These are phyloP conservation scores for Allophyes oxyacanthae DNA, from an alignment of 2,888 invertebrate species.

Conservation along the genomic window DNA sequence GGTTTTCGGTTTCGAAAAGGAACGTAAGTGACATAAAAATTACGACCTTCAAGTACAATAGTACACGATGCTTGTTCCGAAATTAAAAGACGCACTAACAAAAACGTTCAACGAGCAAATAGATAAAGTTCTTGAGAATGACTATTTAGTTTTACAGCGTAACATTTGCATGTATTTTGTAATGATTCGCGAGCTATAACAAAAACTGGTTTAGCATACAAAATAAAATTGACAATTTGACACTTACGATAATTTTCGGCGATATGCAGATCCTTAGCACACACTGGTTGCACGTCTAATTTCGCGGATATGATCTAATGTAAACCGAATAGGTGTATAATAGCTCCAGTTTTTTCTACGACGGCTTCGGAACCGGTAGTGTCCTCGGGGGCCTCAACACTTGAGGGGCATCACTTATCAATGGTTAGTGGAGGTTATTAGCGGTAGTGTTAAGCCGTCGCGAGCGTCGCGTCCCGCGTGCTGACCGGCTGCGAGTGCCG, in stretches of 20 bases:
- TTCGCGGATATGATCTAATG: slow-evolving; percentile 61
- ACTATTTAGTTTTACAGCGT: slow-evolving; percentile 59
- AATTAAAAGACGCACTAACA: slow-evolving; percentile 65
- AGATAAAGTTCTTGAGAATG: slow-evolving; percentile 49
- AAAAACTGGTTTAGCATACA: slow-evolving; percentile 61
- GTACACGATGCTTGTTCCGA: slow-evolving; percentile 63
- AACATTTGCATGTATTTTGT: slow-evolving; percentile 66
- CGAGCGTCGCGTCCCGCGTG: slow-evolving; percentile 81
- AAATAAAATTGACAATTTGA: slow-evolving; percentile 59
- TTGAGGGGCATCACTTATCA: slow-evolving; percentile 71
- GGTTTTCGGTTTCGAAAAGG: slow-evolving; percentile 84
- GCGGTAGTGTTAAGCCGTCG: slow-evolving; percentile 57
- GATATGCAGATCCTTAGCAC: slow-evolving; percentile 68
- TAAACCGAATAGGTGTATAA: slow-evolving; percentile 50
- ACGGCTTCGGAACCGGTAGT: slow-evolving; percentile 61
- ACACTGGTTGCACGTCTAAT: slow-evolving; percentile 70
- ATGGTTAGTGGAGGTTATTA: slow-evolving; percentile 59
- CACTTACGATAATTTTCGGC: slow-evolving; percentile 78
- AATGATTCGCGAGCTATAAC: slow-evolving; percentile 55
- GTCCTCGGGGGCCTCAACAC: slow-evolving; percentile 62
- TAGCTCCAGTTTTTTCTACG: slow-evolving; percentile 62
- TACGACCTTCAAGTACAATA: slow-evolving; percentile 71
- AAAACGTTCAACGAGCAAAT: slow-evolving; percentile 60
- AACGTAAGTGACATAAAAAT: slow-evolving; percentile 83
- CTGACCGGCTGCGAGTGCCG: slow-evolving; percentile 84